phyloP scores from a whole-genome alignment of 2,888 invertebrate genomes.

The Erannis defoliaria region DNA sequence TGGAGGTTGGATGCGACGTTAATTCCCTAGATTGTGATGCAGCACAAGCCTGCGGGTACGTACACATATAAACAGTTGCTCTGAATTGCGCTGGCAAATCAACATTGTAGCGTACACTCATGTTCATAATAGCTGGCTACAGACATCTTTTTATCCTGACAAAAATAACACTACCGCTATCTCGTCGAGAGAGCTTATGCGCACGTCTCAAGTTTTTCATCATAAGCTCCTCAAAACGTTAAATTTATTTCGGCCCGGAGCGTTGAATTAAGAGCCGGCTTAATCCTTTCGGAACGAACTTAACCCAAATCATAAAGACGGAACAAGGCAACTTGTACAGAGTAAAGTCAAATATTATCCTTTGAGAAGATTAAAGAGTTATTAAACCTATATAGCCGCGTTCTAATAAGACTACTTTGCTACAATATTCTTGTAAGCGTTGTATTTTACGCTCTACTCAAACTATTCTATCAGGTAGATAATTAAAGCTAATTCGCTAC shows the following conservation, averaged over 20 bases:
- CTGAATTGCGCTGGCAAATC: conserved; percentile 52
- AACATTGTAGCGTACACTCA: conserved; percentile 65
- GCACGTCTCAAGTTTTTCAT: conserved; percentile 82
- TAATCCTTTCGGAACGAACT: conserved; percentile 84
- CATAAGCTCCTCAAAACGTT: conserved; percentile 81
- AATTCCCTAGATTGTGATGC: conserved; percentile 38
- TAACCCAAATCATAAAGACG: conserved; percentile 85
- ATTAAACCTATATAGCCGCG: conserved; percentile 71
- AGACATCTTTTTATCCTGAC: conserved; percentile 39
- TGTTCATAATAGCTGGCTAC: conserved; percentile 49
- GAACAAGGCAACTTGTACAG: conserved; percentile 82
- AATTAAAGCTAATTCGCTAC: not conserved
- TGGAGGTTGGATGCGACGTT: conserved; percentile 50
- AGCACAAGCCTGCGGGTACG: conserved; percentile 33
- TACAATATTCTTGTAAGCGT: conserved; percentile 41
- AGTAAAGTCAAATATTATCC: conserved; percentile 84
- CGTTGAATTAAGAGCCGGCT: conserved; percentile 82
- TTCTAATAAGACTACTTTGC: conserved; percentile 41
- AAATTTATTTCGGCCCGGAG: conserved; percentile 84
- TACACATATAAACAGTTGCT: conserved; percentile 52
- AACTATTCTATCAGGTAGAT: not conserved
- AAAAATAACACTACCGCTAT: conserved; percentile 60
- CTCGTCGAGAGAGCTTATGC: conserved; percentile 65
- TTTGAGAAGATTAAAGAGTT: conserved; percentile 78
- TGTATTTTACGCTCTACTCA: conserved; percentile 1